Percentiles rank a stretch among this genome's conserved stretches.
Conservation (phyloP, 2,888 invertebrate species). For the Sarcophaga carnaria region DNA sequence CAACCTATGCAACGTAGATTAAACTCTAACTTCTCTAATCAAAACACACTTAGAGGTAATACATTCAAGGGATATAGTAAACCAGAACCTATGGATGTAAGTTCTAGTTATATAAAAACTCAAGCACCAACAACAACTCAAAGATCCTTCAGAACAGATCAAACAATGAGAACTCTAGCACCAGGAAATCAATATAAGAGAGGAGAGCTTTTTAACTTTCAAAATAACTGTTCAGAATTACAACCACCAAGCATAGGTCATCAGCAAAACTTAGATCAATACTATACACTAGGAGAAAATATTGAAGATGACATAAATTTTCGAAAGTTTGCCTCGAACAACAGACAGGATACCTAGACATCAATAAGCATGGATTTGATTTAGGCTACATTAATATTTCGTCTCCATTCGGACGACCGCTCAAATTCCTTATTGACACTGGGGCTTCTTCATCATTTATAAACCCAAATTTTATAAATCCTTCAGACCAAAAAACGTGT, state of each 20-base stretch:
- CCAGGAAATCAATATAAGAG: not conserved
- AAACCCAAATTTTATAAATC: not conserved
- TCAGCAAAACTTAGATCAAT: constrained; percentile 7
- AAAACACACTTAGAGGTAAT: constrained; percentile 23
- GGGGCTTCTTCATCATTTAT: not conserved
- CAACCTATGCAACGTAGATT: constrained; percentile 15
- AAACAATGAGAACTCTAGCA: not conserved
- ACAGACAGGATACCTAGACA: too few relatives aligned
- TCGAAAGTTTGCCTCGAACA: not conserved
- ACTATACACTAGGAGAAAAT: not conserved
- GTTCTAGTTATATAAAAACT: constrained; percentile 1
- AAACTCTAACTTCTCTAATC: not conserved
- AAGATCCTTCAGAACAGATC: constrained; percentile 7
- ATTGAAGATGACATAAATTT: constrained; percentile 11
- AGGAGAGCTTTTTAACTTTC: too few relatives aligned
- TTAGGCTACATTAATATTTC: too few relatives aligned
- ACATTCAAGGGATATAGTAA: constrained; percentile 7
- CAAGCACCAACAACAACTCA: constrained; percentile 22
- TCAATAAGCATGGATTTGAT: too few relatives aligned
- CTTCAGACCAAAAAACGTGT: not conserved
- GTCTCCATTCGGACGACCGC: not conserved
- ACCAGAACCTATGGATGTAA: constrained; percentile 17
- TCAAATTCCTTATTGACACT: constrained; percentile 3
- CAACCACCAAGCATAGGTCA: not conserved
- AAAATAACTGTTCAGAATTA: not conserved